phyloP scores from a whole-genome alignment of 2,113 vertebrate species.

The Amphiprion ocellaris region DNA sequence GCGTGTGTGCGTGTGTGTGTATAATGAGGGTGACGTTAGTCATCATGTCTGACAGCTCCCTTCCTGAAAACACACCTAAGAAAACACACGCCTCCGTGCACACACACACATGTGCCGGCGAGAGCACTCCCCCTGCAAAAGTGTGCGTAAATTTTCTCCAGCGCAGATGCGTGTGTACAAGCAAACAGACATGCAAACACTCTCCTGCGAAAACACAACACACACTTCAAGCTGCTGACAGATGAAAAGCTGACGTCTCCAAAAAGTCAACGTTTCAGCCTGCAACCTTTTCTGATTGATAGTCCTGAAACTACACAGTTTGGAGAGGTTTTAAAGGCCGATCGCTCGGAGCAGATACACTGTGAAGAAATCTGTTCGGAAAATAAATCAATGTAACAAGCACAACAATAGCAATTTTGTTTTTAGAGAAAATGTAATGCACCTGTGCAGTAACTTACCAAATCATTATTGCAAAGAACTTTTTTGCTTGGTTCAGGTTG shows the following conservation, averaged over 20 bases:
- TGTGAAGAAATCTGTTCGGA: slow-evolving; percentile 7
- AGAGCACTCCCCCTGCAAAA: slow-evolving; percentile 19
- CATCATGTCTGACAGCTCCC: slow-evolving; percentile 77
- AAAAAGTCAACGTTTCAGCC: slow-evolving; percentile 53
- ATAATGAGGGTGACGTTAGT: slow-evolving; percentile 74
- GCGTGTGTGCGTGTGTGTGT: slow-evolving; percentile 24
- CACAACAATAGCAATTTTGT: not conserved
- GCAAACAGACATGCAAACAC: slow-evolving; percentile 52
- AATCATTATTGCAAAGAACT: too few relatives aligned
- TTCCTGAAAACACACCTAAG: slow-evolving; percentile 81
- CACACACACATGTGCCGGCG: slow-evolving; percentile 41
- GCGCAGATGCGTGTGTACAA: slow-evolving; percentile 42
- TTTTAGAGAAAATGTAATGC: not conserved
- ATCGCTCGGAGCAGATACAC: not conserved
- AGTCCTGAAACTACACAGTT: slow-evolving; percentile 21
- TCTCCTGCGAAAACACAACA: slow-evolving; percentile 45
- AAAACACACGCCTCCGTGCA: slow-evolving; percentile 64
- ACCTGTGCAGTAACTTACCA: too few relatives aligned
- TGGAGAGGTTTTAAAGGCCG: not conserved
- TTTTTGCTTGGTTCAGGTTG: too few relatives aligned
- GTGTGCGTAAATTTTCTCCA: slow-evolving; percentile 7
- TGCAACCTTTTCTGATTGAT: slow-evolving; percentile 54
- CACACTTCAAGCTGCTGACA: slow-evolving; percentile 45
- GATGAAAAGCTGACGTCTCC: slow-evolving; percentile 54
- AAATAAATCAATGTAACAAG: not conserved